Percentiles rank a stretch among this genome's conserved stretches.
phyloP scores from a whole-genome alignment of 37 sponge, comb jelly and placozoan species.

The Chondrosia reniformis region DNA sequence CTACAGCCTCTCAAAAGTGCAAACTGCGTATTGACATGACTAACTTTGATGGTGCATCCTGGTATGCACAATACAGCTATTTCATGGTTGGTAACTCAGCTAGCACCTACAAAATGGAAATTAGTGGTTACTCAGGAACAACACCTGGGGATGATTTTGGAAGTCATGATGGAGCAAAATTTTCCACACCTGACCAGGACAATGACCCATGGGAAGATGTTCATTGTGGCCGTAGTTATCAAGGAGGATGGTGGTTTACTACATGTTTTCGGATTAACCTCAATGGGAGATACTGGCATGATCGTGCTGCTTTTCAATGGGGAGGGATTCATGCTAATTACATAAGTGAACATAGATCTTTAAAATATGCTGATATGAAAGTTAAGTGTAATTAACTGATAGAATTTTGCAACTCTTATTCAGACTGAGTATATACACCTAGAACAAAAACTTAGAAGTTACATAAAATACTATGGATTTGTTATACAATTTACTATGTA shows the following conservation, averaged over 20 bases:
- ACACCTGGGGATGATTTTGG: no score
- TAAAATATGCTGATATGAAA: no score
- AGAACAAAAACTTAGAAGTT: no score
- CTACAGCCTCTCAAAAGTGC: not conserved
- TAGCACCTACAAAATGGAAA: not conserved
- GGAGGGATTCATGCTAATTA: no score
- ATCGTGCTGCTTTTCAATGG: no score
- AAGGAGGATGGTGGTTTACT: constrained; percentile 19
- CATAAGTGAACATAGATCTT: no score
- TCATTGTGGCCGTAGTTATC: not conserved
- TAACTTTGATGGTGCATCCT: not conserved
- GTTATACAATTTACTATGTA: no score
- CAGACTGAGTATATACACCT: no score
- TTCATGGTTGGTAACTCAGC: not conserved
- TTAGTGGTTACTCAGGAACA: not conserved
- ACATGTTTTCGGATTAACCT: not conserved
- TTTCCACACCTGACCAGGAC: constrained; percentile 6
- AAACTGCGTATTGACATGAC: constrained; percentile 7
- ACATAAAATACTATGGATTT: no score
- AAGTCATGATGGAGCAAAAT: not conserved
- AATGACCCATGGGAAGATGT: not conserved
- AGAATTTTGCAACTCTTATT: no score
- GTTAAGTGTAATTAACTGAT: no score
- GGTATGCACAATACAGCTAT: not conserved
- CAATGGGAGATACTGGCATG: not conserved